A percentile compares a stretch with the other conserved stretches of the same genome.
These are phyloP conservation scores for Drosophila watanabei DNA, from an alignment of 1,140 invertebrate species.

Conservation along the genomic window DNA sequence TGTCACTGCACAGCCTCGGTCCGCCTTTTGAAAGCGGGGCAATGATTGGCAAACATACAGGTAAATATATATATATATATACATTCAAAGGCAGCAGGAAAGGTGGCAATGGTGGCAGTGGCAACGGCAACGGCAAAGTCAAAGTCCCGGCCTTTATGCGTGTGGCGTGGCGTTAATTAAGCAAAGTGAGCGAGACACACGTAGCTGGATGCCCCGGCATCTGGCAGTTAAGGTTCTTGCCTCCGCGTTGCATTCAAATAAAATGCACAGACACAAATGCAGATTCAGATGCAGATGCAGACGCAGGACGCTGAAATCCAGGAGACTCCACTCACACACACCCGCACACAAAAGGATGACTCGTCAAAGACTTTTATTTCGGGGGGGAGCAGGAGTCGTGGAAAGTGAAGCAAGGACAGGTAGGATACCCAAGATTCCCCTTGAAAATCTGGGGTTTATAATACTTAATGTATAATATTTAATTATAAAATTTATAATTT, in stretches of 20 bases:
- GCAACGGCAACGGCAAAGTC: conserved; percentile 55
- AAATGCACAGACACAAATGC: conserved; percentile 70
- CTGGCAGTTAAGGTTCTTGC: conserved; percentile 22
- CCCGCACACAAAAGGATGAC: conserved; percentile 46
- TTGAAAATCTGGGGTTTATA: not conserved
- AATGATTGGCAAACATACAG: conserved; percentile 73
- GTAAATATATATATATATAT: conserved; percentile 4
- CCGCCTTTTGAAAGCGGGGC: conserved; percentile 49
- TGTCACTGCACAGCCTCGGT: conserved; percentile 38
- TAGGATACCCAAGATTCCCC: conserved; percentile 10
- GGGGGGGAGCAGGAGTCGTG: conserved; percentile 17
- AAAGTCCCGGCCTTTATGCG: conserved; percentile 71
- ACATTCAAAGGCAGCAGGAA: conserved; percentile 7
- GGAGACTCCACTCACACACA: conserved; percentile 53
- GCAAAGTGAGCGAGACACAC: conserved; percentile 81
- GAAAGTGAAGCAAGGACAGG: not conserved
- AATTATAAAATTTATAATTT: too few relatives aligned
- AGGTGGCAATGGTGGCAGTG: not conserved
- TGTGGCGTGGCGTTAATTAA: conserved; percentile 73
- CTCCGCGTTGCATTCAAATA: conserved; percentile 68
- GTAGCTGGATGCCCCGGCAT: conserved; percentile 27
- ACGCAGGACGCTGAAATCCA: conserved; percentile 20
- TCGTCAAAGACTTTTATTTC: conserved; percentile 27
- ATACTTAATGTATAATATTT: too few relatives aligned
- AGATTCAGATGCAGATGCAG: conserved; percentile 19